Conservation (phyloP, 2,888 invertebrate species). For the Heliconius sara region DNA sequence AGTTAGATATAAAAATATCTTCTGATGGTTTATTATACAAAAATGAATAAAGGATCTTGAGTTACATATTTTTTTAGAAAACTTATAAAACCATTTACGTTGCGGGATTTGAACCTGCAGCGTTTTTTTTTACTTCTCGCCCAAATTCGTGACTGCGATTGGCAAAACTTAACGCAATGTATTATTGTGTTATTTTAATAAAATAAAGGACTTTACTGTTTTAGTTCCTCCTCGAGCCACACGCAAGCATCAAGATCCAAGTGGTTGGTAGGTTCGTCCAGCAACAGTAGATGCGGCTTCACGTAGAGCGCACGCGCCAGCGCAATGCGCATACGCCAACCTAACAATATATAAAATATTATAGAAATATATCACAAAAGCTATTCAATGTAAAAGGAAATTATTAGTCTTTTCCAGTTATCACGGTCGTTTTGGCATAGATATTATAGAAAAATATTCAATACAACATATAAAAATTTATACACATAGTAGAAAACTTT, state of each 20-base stretch:
- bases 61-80: too few relatives aligned
- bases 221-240: constrained; percentile 99
- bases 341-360: constrained; percentile 57
- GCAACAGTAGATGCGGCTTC: constrained; percentile 96
- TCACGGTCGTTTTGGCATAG: neutral
- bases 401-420: neutral
- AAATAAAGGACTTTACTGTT: constrained; percentile 84
- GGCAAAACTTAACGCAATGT: too few relatives aligned
- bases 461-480: neutral
- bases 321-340: constrained; percentile 99
- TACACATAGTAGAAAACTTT: too few relatives aligned
- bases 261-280: constrained; percentile 99
- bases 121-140: too few relatives aligned
- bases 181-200: neutral
- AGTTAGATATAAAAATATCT: too few relatives aligned
- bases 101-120: too few relatives aligned
- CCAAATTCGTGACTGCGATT: too few relatives aligned
- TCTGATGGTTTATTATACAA: too few relatives aligned
- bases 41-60: too few relatives aligned
- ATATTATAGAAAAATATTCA: neutral
- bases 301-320: constrained; percentile 98
- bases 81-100: too few relatives aligned
- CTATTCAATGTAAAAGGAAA: neutral
- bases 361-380: neutral
- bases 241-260: constrained; percentile 99